Evolutionary conservation across 2,797 vertebrate species (phyloP), one percentile per base, ranked within the genome.

Genomic region (Oreochromis mossambicus): DNA sequence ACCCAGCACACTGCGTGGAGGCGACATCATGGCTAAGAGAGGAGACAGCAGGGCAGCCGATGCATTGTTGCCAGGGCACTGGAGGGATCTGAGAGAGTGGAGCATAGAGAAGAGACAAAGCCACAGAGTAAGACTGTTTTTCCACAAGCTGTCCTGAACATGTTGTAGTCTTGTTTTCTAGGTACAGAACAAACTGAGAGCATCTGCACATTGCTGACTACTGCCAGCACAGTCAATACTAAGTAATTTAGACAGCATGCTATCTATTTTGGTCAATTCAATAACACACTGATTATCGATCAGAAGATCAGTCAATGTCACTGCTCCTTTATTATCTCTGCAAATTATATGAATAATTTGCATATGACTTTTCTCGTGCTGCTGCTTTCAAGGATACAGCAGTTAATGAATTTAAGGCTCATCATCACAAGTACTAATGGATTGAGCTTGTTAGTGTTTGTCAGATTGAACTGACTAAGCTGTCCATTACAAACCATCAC

Each of bases 91-190:
- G 73, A 55, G 77, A 15, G 86, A 88, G 9, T 94, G 92, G 91
- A 94, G 91, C 83, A 91, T 90, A 70, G 92, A 95, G 91, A 93
- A 90, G 83, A 94, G 93, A 92, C 91, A 92, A 84, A 86, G 56
- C 87, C 86, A 92, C 78, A 55, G 73, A 86, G 86, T 87, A 88
- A 88, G 90, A 85, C 8, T 17, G 24, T 50, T 24, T 56, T 46
- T 21, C 14, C 58, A 70, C 54, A 24, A 51, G 56, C 21, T n/a
- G 56, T 11, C 36, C 19, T 76, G 24, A 63, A 38, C 70, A 41
- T 77, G 58, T 83, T 56, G 7, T n/a, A 11, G 15, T 51, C 26
- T 46, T 38, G 52, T 81, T 86, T 86, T 84, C 66, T 19, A 55
- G 70, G 78, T 85, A 50, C 26, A 11, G 61, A 66, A 19, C 55